phyloP scores from a whole-genome alignment of 2,797 vertebrate genomes.

The Acanthis flammea region DNA sequence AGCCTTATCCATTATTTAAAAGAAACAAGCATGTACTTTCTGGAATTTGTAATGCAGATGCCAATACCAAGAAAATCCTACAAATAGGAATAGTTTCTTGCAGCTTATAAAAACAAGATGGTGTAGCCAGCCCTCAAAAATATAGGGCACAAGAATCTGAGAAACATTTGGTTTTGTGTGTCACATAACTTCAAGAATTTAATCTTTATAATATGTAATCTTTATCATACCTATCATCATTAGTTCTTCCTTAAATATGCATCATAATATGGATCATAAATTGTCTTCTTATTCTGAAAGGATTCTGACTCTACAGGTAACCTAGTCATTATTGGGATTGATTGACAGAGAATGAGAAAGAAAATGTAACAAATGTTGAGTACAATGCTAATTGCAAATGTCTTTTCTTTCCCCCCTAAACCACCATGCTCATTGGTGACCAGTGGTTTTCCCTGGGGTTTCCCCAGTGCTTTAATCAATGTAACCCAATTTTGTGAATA shows the following conservation, averaged over 20 bases:
- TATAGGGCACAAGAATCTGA: not conserved
- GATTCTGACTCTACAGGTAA: not conserved
- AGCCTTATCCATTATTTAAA: constrained; percentile 64
- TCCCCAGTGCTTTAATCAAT: not conserved
- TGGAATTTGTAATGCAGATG: constrained; percentile 21
- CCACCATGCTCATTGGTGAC: rapidly evolving
- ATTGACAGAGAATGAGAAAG: not conserved
- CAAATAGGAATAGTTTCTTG: not conserved
- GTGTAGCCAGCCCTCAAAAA: not conserved
- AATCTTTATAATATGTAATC: not conserved
- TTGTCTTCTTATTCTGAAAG: not conserved
- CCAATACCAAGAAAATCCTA: not conserved
- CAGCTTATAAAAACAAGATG: not conserved
- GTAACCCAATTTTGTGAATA: not conserved
- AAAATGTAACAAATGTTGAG: not conserved
- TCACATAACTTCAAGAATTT: not conserved
- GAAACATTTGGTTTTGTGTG: not conserved
- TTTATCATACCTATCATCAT: not conserved
- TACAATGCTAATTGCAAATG: not conserved
- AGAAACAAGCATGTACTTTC: not conserved
- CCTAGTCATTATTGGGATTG: not conserved
- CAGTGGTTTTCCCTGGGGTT: not conserved
- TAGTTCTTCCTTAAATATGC: not conserved
- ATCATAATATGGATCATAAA: not conserved
- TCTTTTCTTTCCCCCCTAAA: rapidly evolving